phyloP scores from a whole-genome alignment of 2,113 vertebrate species.

The Steatornis caripensis region DNA sequence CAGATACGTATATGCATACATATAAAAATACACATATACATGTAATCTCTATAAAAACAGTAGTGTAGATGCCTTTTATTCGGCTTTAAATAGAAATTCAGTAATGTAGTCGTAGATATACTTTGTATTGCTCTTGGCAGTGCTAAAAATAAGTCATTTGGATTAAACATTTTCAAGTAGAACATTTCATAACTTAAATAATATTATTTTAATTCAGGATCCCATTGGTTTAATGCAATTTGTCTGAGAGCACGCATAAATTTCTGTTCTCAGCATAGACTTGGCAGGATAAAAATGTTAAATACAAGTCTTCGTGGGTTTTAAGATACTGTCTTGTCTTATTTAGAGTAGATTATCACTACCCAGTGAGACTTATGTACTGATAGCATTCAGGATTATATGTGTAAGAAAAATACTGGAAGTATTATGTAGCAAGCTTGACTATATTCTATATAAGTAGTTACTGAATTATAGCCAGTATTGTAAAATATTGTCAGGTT shows the following conservation, averaged over 20 bases:
- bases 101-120: conserved; percentile 20
- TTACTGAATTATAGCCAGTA: not conserved
- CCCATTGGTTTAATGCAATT: conserved; percentile 34
- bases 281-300: conserved; percentile 16
- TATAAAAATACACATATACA: not conserved
- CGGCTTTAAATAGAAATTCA: conserved; percentile 1
- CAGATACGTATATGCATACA: not conserved
- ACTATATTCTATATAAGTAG: not conserved
- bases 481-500: not conserved
- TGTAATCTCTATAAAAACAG: not conserved
- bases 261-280: not conserved
- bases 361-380: not conserved
- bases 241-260: conserved; percentile 13
- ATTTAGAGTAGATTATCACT: conserved; percentile 8
- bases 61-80: not conserved
- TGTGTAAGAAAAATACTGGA: not conserved
- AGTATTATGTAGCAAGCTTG: not conserved
- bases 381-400: not conserved
- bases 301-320: not conserved
- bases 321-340: not conserved
- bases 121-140: conserved; percentile 25
- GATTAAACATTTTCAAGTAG: conserved; percentile 37
- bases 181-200: conserved; percentile 43
- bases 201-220: conserved; percentile 45
- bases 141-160: conserved; percentile 49